A percentile compares a stretch with the other conserved stretches of the same genome.
These are phyloP conservation scores for Pyxicephalus adspersus DNA, from an alignment of 2,113 vertebrate genomes.

Conservation along the genomic window DNA sequence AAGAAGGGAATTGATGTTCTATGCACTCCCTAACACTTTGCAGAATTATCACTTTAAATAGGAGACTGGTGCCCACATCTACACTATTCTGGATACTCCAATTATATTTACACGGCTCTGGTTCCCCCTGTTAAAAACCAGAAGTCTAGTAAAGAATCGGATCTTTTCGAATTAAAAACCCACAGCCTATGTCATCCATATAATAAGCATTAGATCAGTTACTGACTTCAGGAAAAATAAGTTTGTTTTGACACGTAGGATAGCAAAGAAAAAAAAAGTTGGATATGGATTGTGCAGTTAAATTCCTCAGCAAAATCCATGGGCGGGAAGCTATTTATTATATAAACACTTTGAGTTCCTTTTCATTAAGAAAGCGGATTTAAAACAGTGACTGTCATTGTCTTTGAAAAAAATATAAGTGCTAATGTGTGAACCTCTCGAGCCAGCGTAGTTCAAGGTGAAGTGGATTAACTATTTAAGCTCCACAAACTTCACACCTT, in stretches of 20 bases:
- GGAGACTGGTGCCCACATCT: too few relatives aligned
- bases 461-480: slow-evolving; percentile 3
- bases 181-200: neutral
- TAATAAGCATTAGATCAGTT: neutral
- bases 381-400: neutral
- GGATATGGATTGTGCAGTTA: neutral
- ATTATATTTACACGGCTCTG: too few relatives aligned
- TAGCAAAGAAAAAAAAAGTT: neutral
- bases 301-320: slow-evolving; percentile 13
- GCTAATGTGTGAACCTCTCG: neutral
- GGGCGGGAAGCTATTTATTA: slow-evolving; percentile 7
- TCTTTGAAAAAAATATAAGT: neutral
- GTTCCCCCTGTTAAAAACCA: too few relatives aligned
- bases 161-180: too few relatives aligned
- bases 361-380: neutral
- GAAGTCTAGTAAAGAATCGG: too few relatives aligned
- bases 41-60: too few relatives aligned
- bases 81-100: too few relatives aligned
- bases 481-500: neutral
- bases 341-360: slow-evolving; percentile 17
- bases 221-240: neutral
- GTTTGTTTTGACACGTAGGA: neutral
- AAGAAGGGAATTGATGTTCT: too few relatives aligned
- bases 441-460: neutral
- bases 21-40: too few relatives aligned